Percentiles rank a stretch among this genome's conserved stretches.
Evolutionary conservation across 2,888 invertebrate genomes (phyloP).

Genomic region (Crocallis elinguaria): DNA sequence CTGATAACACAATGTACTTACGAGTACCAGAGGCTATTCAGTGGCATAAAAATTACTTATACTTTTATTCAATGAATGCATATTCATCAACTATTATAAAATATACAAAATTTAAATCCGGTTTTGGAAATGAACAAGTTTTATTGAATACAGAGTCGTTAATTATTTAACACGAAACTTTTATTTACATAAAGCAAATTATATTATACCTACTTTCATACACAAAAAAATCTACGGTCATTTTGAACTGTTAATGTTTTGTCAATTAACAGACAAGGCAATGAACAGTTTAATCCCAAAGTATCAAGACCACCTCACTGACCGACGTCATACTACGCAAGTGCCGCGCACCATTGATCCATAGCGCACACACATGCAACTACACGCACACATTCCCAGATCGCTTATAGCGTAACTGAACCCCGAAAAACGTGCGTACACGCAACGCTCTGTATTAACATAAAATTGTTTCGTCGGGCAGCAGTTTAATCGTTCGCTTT

Average conservation of each 20-base stretch:
- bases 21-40: too few species aligned
- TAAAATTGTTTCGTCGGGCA: constrained; percentile 71
- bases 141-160: too few species aligned
- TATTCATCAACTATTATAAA: too few species aligned
- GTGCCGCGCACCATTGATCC: constrained; percentile 50
- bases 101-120: too few species aligned
- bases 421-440: constrained; percentile 63
- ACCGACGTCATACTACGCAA: constrained; percentile 37
- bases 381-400: constrained; percentile 35
- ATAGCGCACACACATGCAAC: constrained; percentile 38
- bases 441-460: constrained; percentile 67
- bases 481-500: constrained; percentile 74
- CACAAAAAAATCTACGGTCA: too few species aligned
- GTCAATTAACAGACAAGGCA: neutral
- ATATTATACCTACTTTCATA: too few species aligned
- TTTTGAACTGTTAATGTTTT: neutral
- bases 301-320: constrained; percentile 16
- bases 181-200: too few species aligned
- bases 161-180: too few species aligned
- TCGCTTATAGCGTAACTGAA: constrained; percentile 55
- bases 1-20: too few species aligned
- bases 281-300: constrained; percentile 3
- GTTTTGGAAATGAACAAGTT: too few species aligned
- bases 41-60: too few species aligned
- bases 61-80: too few species aligned